Base-by-base conservation (phyloP, 2,113 vertebrate genomes). In the Equus quagga region DNA sequence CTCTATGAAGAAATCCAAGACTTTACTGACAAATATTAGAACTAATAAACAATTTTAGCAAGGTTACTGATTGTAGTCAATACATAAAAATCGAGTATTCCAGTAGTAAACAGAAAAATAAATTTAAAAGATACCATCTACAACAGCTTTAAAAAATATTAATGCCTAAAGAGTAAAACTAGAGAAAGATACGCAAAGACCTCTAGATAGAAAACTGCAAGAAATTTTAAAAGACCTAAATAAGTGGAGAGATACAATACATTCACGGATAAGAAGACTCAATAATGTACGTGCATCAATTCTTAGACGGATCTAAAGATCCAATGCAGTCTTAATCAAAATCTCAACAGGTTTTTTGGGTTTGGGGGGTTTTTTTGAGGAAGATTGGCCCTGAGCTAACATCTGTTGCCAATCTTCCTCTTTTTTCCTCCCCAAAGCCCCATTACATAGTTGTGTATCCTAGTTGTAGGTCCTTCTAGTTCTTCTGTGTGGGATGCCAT, bases 1-100 rank as follows among this genome's bases (percentile, higher is more conserved):
- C 60, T 96, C 33, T 44, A 70, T 75, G 28, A 78, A 84, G 24
- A 31, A 93, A 94, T 69, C 19, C 73, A 84, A 90, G 79, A 90
- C 18, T 73, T 8, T 62, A 51, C 46, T 76, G 46, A 94, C 41
- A 89, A 95, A 58, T 60, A 70, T 73, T 54, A 93, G 44, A 89
- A 69, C 28, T 83, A 69, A 83, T 79, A 62, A 79, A 79, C 19
- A 9, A 54, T 72, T 78, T 95, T 67, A 80, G 58, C 64, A 85
- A 56, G 5, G 46, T 67, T 49, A 60, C 56, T 85, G 17, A 87
- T 46, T 76, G 12, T 33, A 96, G 46, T 84, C 28, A 80, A 54
- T 46, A 46, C 12, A 36, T 8, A 72, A 56, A 82, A 60, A 62
- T 23, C 3, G 58, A 96, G 19, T 31, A 14, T 80, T 24, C 31